These are phyloP conservation scores for Punctoribates punctum DNA, from an alignment of 2,888 invertebrate species.

Conservation along the genomic window DNA sequence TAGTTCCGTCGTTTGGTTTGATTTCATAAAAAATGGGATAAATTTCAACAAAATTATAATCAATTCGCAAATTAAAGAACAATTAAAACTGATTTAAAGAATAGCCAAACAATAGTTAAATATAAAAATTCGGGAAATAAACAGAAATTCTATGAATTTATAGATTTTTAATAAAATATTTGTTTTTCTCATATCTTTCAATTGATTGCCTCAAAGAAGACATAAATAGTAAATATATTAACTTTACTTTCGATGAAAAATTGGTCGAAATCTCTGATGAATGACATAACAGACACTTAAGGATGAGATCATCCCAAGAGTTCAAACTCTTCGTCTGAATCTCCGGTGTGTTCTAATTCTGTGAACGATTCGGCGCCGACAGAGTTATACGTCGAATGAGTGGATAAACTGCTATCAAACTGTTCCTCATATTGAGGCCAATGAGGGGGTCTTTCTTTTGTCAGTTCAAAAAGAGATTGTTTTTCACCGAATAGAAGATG, in stretches of 20 bases:
- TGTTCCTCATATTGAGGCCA: constrained; percentile 50
- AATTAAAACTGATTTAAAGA: no score
- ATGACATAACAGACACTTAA: background rate
- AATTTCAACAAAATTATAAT: no score
- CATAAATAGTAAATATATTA: background rate
- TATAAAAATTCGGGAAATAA: no score
- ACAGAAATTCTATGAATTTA: no score
- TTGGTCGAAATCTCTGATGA: background rate
- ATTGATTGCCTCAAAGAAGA: background rate
- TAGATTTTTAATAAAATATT: no score
- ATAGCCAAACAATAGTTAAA: no score
- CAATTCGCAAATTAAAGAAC: no score
- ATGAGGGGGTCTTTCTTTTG: constrained; percentile 66
- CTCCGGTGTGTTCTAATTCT: constrained; percentile 57
- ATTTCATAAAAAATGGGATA: no score
- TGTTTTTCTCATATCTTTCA: no score
- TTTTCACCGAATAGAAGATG: constrained; percentile 64
- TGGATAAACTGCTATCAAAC: constrained; percentile 5
- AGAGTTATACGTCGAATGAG: background rate
- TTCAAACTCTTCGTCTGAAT: constrained; percentile 77
- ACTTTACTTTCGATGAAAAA: constrained; percentile 3
- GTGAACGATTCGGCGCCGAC: constrained; percentile 23
- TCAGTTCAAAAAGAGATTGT: constrained; percentile 76
- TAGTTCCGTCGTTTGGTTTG: no score
- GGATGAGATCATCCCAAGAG: constrained; percentile 57